Evolutionary conservation across 1,140 invertebrate species (phyloP), one percentile per base, ranked within the genome.

Genomic region (Aphis craccivora): DNA sequence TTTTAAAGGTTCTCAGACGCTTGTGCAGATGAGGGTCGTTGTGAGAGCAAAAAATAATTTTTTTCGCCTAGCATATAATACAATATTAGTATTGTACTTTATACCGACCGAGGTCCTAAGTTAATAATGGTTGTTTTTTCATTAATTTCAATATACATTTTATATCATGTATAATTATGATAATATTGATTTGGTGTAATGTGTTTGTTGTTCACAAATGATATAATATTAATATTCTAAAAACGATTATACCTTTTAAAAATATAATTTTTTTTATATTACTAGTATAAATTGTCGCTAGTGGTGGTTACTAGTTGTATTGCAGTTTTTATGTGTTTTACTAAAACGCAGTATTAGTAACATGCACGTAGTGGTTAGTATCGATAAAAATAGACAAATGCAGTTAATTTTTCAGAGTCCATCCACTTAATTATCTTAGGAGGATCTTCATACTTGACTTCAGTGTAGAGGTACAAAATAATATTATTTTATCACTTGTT

Each of bases 131-230:
- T 76, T 6, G 60, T n/a, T 76, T 76, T 76, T 76, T 76, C 60
- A 76, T 76, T 76, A 76, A 76, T 76, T 76, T 76, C n/a, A n/a
- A 76, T 76, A 76, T n/a, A 76, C 60, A 76, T 51, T 51, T 30
- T 18, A 14, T 23, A 23, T 0, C 30, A n/a, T n/a, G 11, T 76
- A 14, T 76, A 76, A 35, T 76, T n/a, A 76, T n/a, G 60, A n/a
- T 76, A 76, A 76, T 76, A 76, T 76, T 76, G 60, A n/a, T 76
- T 76, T 35, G 30, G 30, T 76, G n/a, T 76, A 76, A 35, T 76
- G 60, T 18, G 60, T 35, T 67, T 18, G 60, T 30, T 30, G 14
- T n/a, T 67, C n/a, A 76, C 4, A n/a, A 76, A 76, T n/a, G 60
- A 35, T 76, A 20, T 76, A 76, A 76, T 76, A n/a, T 35, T 76